phyloP scores from a whole-genome alignment of 2,797 vertebrate genomes.

The Enoplosus armatus region DNA sequence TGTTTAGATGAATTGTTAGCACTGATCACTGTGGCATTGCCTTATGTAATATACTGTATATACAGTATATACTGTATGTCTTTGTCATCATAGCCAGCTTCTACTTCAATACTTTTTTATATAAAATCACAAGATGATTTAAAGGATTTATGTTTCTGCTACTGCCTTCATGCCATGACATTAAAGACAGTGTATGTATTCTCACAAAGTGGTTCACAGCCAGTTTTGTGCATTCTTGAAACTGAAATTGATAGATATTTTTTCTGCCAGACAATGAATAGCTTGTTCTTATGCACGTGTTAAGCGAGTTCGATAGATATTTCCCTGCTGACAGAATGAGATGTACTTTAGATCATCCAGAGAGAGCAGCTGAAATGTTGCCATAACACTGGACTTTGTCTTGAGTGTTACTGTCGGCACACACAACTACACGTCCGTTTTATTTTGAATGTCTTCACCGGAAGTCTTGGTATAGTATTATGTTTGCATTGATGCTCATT shows the following conservation, averaged over 20 bases:
- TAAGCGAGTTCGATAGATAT: neutral
- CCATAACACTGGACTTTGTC: no score
- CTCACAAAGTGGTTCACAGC: neutral
- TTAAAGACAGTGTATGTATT: neutral
- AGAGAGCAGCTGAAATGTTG: no score
- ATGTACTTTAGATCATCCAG: no score
- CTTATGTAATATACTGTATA: conserved; percentile 2
- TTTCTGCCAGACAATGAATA: neutral
- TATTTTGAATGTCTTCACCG: no score
- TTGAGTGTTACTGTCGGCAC: no score
- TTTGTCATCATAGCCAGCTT: neutral
- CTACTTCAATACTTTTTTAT: neutral
- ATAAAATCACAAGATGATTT: neutral
- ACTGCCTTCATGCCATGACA: conserved; percentile 7
- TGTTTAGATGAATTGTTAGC: neutral
- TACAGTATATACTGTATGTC: no score
- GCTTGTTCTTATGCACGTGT: neutral
- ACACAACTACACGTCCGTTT: no score
- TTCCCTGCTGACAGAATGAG: no score
- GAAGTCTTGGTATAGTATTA: no score
- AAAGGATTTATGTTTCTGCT: neutral
- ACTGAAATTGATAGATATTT: neutral
- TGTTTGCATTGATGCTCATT: no score
- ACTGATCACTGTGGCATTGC: conserved; percentile 11
- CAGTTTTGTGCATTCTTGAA: neutral